These are phyloP conservation scores for Lumbricus terrestris DNA, from an alignment of 2,888 invertebrate genomes.

Conservation along the genomic window DNA sequence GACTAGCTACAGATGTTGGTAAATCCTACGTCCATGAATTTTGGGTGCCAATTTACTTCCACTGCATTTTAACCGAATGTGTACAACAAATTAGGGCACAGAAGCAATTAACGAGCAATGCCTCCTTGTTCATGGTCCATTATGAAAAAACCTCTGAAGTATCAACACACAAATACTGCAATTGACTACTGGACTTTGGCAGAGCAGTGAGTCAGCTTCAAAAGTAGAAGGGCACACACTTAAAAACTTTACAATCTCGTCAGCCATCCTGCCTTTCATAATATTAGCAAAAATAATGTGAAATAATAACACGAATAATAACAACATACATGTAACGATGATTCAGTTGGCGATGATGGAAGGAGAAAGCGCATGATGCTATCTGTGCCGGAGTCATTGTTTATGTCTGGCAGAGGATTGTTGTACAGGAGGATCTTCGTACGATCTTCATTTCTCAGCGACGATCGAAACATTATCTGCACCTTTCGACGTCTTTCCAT, in stretches of 20 bases:
- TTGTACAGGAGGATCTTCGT: slow-evolving; percentile 51
- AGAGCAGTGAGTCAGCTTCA: neutral
- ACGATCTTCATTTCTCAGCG: slow-evolving; percentile 49
- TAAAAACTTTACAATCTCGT: neutral
- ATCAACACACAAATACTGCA: neutral
- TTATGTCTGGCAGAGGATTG: slow-evolving; percentile 50
- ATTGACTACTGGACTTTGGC: neutral
- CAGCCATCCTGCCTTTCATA: neutral
- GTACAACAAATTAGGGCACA: neutral
- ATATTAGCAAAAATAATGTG: neutral
- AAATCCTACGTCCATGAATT: neutral
- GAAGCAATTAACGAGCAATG: neutral
- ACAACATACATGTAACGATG: neutral
- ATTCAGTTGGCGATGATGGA: neutral
- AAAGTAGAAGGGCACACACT: neutral
- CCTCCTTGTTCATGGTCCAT: neutral
- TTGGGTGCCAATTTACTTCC: no score
- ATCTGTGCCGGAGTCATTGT: slow-evolving; percentile 41
- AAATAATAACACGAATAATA: neutral
- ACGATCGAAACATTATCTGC: slow-evolving; percentile 54
- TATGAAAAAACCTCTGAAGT: neutral
- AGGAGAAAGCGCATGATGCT: slow-evolving; percentile 49
- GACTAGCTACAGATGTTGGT: neutral
- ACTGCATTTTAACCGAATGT: neutral
- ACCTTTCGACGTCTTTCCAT: slow-evolving; percentile 48